Base-by-base conservation (phyloP, 2,113 vertebrate genomes). In the Hydrolagus affinis region DNA sequence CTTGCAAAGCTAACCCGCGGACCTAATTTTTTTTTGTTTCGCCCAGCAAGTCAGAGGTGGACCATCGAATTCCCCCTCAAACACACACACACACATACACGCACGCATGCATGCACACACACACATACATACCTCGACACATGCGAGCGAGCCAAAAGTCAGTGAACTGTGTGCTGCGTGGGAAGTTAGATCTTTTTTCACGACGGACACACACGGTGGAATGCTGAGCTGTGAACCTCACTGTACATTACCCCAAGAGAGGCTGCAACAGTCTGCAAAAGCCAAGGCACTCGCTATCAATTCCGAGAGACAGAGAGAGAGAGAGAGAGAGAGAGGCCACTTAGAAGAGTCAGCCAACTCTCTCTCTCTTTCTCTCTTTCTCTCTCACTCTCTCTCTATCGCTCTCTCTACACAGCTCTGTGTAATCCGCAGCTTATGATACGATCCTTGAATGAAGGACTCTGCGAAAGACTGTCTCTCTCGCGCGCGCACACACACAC, bases 401-500 rank as follows among this genome's bases (percentile, higher is more conserved):
- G n/a, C n/a, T n/a, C n/a, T n/a, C n/a, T n/a, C n/a, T n/a, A n/a
- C n/a, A n/a, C n/a, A n/a, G n/a, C n/a, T 83, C 21, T 11, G 78
- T 83, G 25, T 17, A 83, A 62, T 83, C 17, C 23, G 30, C 60
- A 66, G 64, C 32, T 83, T 21, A 66, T 66, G 78, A 59, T 15
- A 64, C 78, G 32, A 17, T 68, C 66, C 78, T 68, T 74, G 70
- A 86, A 85, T 85, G 78, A 83, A 68, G 85, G 23, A 71, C 86
- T 57, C 80, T 64, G 21, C 0, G 86, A 86, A 83, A 15, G 72
- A 19, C 8, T 57, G 44, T 14, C 85, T 62, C 86, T n/a, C 28
- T 88, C 87, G n/a, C n/a, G n/a, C n/a, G n/a, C n/a, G n/a, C n/a
- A n/a, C n/a, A n/a, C n/a, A n/a, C n/a, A n/a, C n/a, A n/a, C n/a